phyloP scores from a whole-genome alignment of 2,797 vertebrate species.

The Siniperca undulata region DNA sequence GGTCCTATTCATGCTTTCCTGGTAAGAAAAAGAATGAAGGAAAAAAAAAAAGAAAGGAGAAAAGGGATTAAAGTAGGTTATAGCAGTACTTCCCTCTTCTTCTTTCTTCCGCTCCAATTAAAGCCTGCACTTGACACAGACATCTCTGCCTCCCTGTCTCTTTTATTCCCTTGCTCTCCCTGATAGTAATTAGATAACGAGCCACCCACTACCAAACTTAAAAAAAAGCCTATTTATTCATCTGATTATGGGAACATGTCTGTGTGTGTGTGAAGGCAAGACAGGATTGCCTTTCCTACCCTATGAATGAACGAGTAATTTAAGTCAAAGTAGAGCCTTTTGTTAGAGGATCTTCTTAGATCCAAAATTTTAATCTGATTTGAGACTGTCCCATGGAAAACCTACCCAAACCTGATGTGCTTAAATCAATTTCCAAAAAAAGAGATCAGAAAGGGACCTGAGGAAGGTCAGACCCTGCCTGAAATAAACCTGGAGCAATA shows the following conservation, averaged over 20 bases:
- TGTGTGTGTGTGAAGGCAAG: background rate
- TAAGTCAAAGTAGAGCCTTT: background rate
- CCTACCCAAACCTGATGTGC: background rate
- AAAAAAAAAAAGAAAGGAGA: background rate
- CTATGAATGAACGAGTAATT: slow-evolving; percentile 3
- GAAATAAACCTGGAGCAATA: background rate
- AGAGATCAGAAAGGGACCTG: background rate
- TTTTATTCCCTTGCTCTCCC: slow-evolving; percentile 19
- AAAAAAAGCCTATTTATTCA: slow-evolving; percentile 7
- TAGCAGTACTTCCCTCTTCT: slow-evolving; percentile 13
- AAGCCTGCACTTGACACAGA: slow-evolving; percentile 41
- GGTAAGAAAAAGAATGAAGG: background rate
- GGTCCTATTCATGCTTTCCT: too few species aligned
- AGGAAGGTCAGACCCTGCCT: background rate
- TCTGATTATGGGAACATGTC: background rate
- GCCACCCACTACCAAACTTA: background rate
- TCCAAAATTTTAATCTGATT: background rate
- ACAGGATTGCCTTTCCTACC: background rate
- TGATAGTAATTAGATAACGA: slow-evolving; percentile 40
- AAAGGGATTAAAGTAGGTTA: slow-evolving; percentile 32
- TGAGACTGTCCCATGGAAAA: background rate
- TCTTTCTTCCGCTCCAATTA: slow-evolving; percentile 48
- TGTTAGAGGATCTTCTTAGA: background rate
- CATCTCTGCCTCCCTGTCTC: slow-evolving; percentile 1
- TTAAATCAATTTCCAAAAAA: background rate